Percentiles rank a stretch among this genome's conserved stretches.
phyloP scores from a whole-genome alignment of 2,113 vertebrate genomes.

The Gymnorhina tibicen region DNA sequence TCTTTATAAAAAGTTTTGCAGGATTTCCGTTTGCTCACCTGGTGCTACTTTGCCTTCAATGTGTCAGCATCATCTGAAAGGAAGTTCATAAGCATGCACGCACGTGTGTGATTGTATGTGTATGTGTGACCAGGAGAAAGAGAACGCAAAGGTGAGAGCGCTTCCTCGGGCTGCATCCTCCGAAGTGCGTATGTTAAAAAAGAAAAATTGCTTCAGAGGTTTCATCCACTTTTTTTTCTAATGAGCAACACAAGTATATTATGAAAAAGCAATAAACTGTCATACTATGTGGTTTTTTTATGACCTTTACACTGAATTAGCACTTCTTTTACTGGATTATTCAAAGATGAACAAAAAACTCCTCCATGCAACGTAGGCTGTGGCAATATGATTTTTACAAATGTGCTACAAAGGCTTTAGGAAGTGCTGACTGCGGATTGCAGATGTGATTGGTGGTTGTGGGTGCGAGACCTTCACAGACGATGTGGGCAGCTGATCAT shows the following conservation, averaged over 20 bases:
- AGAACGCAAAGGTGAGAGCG: not conserved
- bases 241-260: not conserved
- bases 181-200: not conserved
- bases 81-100: not conserved
- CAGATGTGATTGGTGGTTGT: not conserved
- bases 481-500: not conserved
- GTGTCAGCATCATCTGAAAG: not conserved
- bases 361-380: fast-evolving
- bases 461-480: not conserved
- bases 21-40: not conserved
- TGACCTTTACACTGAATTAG: not conserved
- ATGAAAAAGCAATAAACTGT: not conserved
- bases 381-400: not conserved
- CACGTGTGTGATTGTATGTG: not conserved
- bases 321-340: not conserved
- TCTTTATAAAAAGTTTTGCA: not conserved
- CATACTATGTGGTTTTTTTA: not conserved
- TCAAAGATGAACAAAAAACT: not conserved
- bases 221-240: not conserved
- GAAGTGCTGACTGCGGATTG: not conserved
- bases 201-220: not conserved
- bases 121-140: not conserved
- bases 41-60: not conserved
- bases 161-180: not conserved
- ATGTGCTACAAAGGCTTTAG: not conserved